A percentile compares a stretch with the other conserved stretches of the same genome.
Conservation (phyloP, 2,113 vertebrate species). For the Macquaria ambigua region DNA sequence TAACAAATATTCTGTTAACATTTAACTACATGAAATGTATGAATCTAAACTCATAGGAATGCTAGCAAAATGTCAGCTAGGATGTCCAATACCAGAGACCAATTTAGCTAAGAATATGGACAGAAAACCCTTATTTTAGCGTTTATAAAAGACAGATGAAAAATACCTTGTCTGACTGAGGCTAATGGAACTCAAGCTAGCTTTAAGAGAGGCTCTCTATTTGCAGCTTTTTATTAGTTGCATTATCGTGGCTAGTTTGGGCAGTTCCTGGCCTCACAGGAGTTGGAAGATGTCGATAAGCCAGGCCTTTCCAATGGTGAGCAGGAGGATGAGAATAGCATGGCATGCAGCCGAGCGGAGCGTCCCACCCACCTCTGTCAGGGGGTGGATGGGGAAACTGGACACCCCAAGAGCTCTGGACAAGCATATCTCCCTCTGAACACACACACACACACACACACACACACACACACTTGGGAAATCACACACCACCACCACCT, state of each 20-base stretch:
- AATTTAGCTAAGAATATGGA: not conserved
- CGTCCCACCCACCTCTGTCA: slow-evolving; percentile 44
- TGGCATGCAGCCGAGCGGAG: slow-evolving; percentile 62
- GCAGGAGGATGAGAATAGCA: slow-evolving; percentile 72
- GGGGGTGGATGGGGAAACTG: slow-evolving; percentile 53
- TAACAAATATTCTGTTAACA: not conserved
- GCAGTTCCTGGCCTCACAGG: not conserved
- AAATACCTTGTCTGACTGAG: not conserved
- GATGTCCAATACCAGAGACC: not conserved
- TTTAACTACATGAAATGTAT: not conserved
- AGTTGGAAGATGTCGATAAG: slow-evolving; percentile 20
- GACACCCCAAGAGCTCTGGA: slow-evolving; percentile 55
- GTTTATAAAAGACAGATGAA: not conserved
- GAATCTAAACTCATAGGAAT: not conserved
- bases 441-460: slow-evolving; percentile 5
- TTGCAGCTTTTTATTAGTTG: slow-evolving; percentile 15
- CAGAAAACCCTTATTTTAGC: not conserved
- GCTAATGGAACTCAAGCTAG: not conserved
- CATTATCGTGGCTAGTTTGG: not conserved
- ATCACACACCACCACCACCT: slow-evolving; percentile 59
- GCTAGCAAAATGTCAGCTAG: not conserved
- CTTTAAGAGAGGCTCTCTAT: not conserved
- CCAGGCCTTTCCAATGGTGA: slow-evolving; percentile 23
- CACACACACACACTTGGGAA: slow-evolving; percentile 8
- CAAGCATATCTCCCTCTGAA: slow-evolving; percentile 11